Percentiles rank a stretch among this genome's conserved stretches.
Evolutionary conservation across 2,888 invertebrate species (phyloP).

Genomic region (Dryobotodes eremita): DNA sequence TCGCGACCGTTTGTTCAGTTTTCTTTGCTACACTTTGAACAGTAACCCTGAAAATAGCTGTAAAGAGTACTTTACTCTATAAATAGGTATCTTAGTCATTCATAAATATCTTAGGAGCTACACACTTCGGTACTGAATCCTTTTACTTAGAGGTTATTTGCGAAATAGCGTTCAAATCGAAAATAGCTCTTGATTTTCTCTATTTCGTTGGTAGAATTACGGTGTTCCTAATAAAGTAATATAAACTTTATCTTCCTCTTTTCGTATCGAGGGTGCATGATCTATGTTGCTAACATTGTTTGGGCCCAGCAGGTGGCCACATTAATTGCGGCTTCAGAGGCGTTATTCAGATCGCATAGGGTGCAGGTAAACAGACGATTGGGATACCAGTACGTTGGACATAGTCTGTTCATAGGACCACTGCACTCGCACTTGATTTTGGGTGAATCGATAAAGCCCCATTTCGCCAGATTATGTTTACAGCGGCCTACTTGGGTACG

Average conservation of each 20-base stretch:
- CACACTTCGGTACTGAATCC: background rate
- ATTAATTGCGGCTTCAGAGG: background rate
- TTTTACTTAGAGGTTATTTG: background rate
- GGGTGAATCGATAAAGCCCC: background rate
- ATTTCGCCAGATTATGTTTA: background rate
- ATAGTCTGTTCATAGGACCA: background rate
- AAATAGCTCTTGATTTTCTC: background rate
- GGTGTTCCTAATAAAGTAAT: background rate
- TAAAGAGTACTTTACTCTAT: background rate
- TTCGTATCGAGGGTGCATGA: background rate
- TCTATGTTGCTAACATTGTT: background rate
- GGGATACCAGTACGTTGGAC: background rate
- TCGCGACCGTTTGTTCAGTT: background rate
- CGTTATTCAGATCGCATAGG: background rate
- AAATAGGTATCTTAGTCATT: background rate
- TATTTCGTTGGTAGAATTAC: background rate
- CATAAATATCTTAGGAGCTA: background rate
- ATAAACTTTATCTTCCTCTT: background rate
- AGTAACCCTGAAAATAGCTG: background rate
- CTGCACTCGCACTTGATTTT: background rate
- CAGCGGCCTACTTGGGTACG: background rate
- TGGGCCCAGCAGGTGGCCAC: background rate
- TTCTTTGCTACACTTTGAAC: background rate
- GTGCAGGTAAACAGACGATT: background rate
- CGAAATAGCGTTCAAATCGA: background rate